A percentile compares a stretch with the other conserved stretches of the same genome.
Evolutionary conservation across 2,113 vertebrate species (phyloP).

Genomic region (Vulpes ferrilata): DNA sequence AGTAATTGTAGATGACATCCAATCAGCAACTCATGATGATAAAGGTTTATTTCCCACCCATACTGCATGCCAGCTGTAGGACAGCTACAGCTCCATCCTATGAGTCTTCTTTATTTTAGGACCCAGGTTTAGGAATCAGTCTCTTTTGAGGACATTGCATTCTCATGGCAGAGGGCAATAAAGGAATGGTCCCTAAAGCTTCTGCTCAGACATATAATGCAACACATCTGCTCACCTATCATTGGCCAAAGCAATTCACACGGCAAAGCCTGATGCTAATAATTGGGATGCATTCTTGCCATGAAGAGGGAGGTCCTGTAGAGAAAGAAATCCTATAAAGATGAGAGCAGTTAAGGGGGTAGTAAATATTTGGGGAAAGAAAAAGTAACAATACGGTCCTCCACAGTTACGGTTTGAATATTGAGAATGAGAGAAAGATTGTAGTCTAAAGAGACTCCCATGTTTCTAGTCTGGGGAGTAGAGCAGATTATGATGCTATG

Average conservation of each 20-base stretch:
- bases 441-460: background rate
- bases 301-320: background rate
- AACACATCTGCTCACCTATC: background rate
- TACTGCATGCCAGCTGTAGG: background rate
- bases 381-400: background rate
- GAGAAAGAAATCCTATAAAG: background rate
- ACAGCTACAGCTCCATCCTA: background rate
- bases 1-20: background rate
- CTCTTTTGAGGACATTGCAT: background rate
- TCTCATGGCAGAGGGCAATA: background rate
- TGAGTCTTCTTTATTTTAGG: background rate
- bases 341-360: background rate
- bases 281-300: background rate
- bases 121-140: background rate
- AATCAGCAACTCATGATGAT: background rate
- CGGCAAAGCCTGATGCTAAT: background rate
- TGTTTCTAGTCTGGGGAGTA: background rate
- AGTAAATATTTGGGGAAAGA: background rate
- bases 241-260: background rate
- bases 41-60: slow-evolving; percentile 33
- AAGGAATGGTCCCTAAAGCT: background rate
- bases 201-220: background rate
- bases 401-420: background rate
- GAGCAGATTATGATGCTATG: background rate
- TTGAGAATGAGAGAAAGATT: background rate